A percentile compares a stretch with the other conserved stretches of the same genome.
These are phyloP conservation scores for Drosophila quinaria DNA, from an alignment of 2,888 invertebrate species.

Conservation along the genomic window DNA sequence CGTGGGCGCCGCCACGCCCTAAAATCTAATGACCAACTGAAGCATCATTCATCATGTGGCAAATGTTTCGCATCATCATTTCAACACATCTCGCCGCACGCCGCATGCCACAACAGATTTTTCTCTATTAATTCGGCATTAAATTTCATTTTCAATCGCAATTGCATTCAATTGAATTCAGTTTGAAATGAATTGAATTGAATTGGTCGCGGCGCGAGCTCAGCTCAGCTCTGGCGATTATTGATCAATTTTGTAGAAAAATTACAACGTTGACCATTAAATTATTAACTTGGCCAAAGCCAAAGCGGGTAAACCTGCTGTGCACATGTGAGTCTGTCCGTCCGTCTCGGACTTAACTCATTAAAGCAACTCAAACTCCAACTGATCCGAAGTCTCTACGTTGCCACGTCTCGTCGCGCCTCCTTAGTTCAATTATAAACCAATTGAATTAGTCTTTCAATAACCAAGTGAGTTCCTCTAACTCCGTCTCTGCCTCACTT, in stretches of 20 bases:
- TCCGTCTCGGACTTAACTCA: slow-evolving; percentile 52
- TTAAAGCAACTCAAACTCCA: slow-evolving; percentile 59
- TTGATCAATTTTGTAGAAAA: slow-evolving; percentile 67
- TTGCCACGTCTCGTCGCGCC: slow-evolving; percentile 45
- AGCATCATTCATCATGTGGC: slow-evolving; percentile 43
- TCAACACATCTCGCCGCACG: slow-evolving; percentile 48
- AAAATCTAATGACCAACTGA: slow-evolving; percentile 28
- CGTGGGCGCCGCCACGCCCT: slow-evolving; percentile 56
- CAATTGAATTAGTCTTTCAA: slow-evolving; percentile 74
- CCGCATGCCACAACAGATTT: slow-evolving; percentile 67
- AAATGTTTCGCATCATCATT: slow-evolving; percentile 39
- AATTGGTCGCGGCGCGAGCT: slow-evolving; percentile 47
- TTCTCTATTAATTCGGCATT: slow-evolving; percentile 72
- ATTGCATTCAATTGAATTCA: slow-evolving; percentile 65
- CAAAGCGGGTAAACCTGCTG: slow-evolving; percentile 66
- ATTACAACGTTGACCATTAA: slow-evolving; percentile 76
- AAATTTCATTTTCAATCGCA: slow-evolving; percentile 71
- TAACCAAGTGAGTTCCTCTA: slow-evolving; percentile 44
- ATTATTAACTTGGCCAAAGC: slow-evolving; percentile 74
- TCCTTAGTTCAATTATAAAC: slow-evolving; percentile 78
- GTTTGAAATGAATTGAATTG: slow-evolving; percentile 59
- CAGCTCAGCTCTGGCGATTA: slow-evolving; percentile 44
- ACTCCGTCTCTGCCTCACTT: slow-evolving; percentile 22
- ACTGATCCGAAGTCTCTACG: slow-evolving; percentile 38
- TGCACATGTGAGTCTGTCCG: slow-evolving; percentile 39